A percentile compares a stretch with the other conserved stretches of the same genome.
These are phyloP conservation scores for Acropora tenuis DNA, from an alignment of 64 coral and sea anemone species.

Conservation along the genomic window DNA sequence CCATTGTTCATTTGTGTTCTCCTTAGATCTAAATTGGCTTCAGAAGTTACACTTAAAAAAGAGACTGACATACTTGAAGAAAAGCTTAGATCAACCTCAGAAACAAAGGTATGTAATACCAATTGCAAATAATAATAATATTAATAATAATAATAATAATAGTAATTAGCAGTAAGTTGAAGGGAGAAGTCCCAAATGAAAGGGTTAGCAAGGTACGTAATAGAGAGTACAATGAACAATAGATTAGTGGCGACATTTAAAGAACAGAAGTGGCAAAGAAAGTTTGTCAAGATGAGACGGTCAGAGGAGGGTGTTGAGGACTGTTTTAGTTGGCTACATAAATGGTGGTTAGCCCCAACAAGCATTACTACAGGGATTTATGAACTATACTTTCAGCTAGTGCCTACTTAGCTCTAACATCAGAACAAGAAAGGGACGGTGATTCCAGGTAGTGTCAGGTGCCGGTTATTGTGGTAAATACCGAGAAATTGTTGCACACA, in stretches of 20 bases:
- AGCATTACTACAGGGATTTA: constrained; percentile 52
- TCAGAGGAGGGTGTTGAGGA: neutral
- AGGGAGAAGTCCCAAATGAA: too few relatives aligned
- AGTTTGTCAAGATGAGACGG: neutral
- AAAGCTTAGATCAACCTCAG: constrained; percentile 24
- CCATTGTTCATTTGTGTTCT: neutral
- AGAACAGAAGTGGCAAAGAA: constrained; percentile 32
- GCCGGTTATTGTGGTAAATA: neutral
- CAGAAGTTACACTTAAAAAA: constrained; percentile 6
- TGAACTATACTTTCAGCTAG: constrained; percentile 51
- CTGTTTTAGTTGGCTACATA: constrained; percentile 34
- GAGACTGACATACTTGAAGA: constrained; percentile 57
- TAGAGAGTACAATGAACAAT: neutral
- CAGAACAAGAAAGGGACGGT: constrained; percentile 59
- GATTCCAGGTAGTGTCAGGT: constrained; percentile 52
- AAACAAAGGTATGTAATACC: constrained; percentile 35
- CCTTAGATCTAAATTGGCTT: constrained; percentile 27
- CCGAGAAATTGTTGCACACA: constrained; percentile 67
- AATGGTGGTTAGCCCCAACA: constrained; percentile 50
- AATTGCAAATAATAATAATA: neutral
- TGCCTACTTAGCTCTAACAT: constrained; percentile 47
- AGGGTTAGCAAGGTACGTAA: neutral
- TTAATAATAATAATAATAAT: neutral
- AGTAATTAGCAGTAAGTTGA: too few relatives aligned
- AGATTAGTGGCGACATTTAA: constrained; percentile 13